Base-by-base conservation (phyloP, 2,113 vertebrate species). In the Phrynocephalus versicolor region DNA sequence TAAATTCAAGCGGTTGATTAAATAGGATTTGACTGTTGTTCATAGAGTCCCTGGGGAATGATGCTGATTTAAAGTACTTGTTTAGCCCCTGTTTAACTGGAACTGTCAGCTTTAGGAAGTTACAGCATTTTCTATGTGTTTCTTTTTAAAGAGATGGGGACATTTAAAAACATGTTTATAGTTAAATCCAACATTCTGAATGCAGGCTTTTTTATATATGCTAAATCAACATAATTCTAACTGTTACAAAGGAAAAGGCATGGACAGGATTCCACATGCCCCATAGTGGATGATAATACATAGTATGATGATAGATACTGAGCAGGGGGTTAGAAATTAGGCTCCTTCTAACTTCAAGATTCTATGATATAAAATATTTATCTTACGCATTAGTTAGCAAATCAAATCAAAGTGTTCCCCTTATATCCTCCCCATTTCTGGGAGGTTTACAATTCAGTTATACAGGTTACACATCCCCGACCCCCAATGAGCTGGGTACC, bases 21-120 rank as follows among this genome's bases (percentile, higher is more conserved):
- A 78, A 88, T 82, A 83, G 82, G 90, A 84, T 33, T 82, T 89
- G 89, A 92, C 91, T 94, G 83, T 81, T 85, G 92, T 92, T 94
- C 81, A 70, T 83, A 65, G 30, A 1, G 88, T 92, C 80, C 85
- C 81, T 45, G 67, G 81, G 76, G 88, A 85, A 88, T 87, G 37
- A 33, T 85, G 62, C 81, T 90, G 88, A 81, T 94, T 95, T 93
- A 65, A 89, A 90, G 65, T 82, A 92, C 83, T 93, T 94, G 79
- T 90, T 95, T 92, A 92, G 35, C 64, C 71, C 85, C 30, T 80
- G 1, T 91, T 94, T 93, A 93, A 90, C 89, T 81, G 92, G 88
- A 75, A 88, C 77, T 94, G 86, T 93, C 92, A 94, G 90, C 88
- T 92, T 88, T 90, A 88, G 88, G 86, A 87, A 90, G 89, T 92